These are phyloP conservation scores for Sebastes matsubarae DNA, from an alignment of 2,797 vertebrate genomes.

Conservation along the genomic window DNA sequence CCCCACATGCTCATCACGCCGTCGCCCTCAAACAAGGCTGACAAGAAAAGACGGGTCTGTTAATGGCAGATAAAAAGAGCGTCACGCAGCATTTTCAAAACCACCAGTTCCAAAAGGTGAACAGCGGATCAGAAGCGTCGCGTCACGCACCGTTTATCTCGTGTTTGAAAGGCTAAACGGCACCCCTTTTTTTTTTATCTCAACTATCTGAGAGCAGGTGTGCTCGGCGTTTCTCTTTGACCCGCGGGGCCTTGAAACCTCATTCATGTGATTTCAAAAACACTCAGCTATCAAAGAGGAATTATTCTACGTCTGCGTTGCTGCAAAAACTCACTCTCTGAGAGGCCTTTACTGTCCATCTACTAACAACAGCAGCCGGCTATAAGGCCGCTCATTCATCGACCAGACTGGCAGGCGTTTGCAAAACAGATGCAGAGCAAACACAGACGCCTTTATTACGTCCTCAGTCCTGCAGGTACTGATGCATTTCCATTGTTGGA, in stretches of 20 bases:
- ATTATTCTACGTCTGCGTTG: background rate
- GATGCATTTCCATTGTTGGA: background rate
- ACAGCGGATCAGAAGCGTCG: background rate
- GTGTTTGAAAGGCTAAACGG: background rate
- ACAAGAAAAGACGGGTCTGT: background rate
- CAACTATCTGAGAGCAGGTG: constrained; percentile 10
- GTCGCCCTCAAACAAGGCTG: background rate
- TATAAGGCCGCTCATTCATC: background rate
- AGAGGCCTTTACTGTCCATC: background rate
- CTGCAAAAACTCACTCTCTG: background rate
- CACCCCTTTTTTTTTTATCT: constrained; percentile 3
- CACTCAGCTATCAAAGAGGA: background rate
- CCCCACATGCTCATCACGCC: constrained; percentile 9
- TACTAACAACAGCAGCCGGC: background rate
- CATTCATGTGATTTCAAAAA: background rate
- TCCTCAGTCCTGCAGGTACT: background rate
- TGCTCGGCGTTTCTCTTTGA: background rate
- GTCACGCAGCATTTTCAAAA: background rate
- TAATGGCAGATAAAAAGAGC: background rate
- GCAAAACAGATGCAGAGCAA: background rate
- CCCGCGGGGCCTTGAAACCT: fast-evolving
- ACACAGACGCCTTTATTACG: background rate
- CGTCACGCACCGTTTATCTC: background rate
- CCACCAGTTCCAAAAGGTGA: constrained; percentile 15
- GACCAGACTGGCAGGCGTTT: background rate